Evolutionary conservation across 2,797 vertebrate genomes (phyloP).

Genomic region (Hoplostethus mediterraneus): DNA sequence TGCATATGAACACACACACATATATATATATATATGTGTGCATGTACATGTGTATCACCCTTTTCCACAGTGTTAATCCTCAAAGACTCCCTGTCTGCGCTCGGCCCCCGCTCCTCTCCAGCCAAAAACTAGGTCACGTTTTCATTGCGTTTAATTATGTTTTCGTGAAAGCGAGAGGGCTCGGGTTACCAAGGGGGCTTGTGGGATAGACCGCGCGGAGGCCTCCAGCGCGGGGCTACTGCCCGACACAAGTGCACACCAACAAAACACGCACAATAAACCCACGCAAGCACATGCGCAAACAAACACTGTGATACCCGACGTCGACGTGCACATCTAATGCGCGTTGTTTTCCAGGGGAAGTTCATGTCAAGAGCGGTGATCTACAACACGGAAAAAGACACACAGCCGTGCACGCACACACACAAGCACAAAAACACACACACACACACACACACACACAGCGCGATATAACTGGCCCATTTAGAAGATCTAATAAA

Average conservation of each 20-base stretch:
- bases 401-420: background rate
- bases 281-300: conserved; percentile 2
- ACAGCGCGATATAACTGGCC: background rate
- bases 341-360: background rate
- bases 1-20: conserved; percentile 2
- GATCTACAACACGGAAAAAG: background rate
- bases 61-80: conserved; percentile 40
- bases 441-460: no score
- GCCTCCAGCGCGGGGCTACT: background rate
- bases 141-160: conserved; percentile 71
- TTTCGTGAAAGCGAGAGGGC: conserved; percentile 62
- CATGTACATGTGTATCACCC: background rate
- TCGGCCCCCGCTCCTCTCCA: conserved; percentile 31
- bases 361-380: background rate
- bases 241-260: conserved; percentile 15
- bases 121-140: conserved; percentile 75
- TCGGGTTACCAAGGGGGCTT: conserved; percentile 52
- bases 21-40: background rate
- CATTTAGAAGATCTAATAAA: background rate
- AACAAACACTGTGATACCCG: conserved; percentile 6
- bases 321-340: no score
- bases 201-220: conserved; percentile 24
- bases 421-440: background rate
- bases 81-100: conserved; percentile 52
- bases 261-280: conserved; percentile 35